Conservation (phyloP, 2,113 vertebrate species). For the Scytalopus superciliaris region DNA sequence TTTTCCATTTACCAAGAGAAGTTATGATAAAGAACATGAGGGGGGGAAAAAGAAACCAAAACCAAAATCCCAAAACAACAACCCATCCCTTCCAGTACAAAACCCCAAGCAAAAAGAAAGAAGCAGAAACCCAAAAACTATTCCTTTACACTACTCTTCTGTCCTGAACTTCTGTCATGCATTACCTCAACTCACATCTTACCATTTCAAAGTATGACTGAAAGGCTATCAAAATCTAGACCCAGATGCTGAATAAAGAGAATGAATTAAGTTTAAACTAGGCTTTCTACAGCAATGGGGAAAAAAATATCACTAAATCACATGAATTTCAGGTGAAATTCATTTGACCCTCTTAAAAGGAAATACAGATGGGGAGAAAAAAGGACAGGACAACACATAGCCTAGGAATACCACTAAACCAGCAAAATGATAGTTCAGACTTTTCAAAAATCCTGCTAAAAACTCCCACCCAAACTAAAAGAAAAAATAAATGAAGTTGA, state of each 20-base stretch:
- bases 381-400: not conserved
- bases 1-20: not conserved
- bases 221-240: not conserved
- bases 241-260: not conserved
- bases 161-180: not conserved
- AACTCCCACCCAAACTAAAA: not conserved
- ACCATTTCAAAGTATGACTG: not conserved
- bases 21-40: not conserved
- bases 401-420: not conserved
- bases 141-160: not conserved
- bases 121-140: not conserved
- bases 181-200: not conserved
- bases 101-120: not conserved
- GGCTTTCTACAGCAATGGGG: not conserved
- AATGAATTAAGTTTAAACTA: not conserved
- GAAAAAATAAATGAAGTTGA: accelerated
- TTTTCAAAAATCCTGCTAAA: not conserved
- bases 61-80: not conserved
- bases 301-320: not conserved
- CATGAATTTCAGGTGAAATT: not conserved
- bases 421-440: not conserved
- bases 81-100: not conserved
- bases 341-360: not conserved
- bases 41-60: not conserved
- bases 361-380: not conserved